Percentiles rank a stretch among this genome's conserved stretches.
These are phyloP conservation scores for Hydractinia symbiolongicarpus DNA, from an alignment of 30 jellyfish, hydroid and myxozoan genomes.

Conservation along the genomic window DNA sequence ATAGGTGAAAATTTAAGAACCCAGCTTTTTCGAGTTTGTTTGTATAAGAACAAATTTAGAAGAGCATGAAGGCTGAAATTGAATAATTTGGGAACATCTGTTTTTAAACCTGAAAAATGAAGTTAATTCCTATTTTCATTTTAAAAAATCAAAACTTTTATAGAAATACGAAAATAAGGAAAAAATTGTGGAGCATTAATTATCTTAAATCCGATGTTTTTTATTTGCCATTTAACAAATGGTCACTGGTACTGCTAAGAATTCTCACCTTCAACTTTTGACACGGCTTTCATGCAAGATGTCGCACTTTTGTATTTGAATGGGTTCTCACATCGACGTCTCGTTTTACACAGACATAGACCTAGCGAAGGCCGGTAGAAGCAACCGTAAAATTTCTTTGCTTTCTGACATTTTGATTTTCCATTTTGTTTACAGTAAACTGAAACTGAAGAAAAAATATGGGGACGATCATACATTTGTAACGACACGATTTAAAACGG, in stretches of 20 bases:
- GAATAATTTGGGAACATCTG: too few relatives aligned
- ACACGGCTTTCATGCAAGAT: constrained; percentile 1
- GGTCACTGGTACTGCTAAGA: background rate
- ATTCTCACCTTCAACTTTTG: background rate
- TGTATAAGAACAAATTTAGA: too few relatives aligned
- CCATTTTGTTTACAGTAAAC: background rate
- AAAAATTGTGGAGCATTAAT: background rate
- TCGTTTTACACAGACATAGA: constrained; percentile 2
- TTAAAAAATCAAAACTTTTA: too few relatives aligned
- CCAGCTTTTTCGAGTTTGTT: too few relatives aligned
- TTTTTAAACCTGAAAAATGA: too few relatives aligned
- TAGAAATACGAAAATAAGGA: background rate
- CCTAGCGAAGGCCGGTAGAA: background rate
- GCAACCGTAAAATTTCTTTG: background rate
- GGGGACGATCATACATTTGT: too few relatives aligned
- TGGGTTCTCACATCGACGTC: constrained; percentile 1
- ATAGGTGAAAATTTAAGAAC: too few relatives aligned
- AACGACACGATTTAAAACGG: too few relatives aligned
- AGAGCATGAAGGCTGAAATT: too few relatives aligned
- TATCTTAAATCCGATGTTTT: background rate
- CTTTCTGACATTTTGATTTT: constrained; percentile 7
- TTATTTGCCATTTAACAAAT: background rate
- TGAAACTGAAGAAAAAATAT: background rate
- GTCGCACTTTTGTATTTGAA: background rate
- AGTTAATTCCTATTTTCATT: too few relatives aligned